phyloP scores from a whole-genome alignment of 2,113 vertebrate species.

The Chiloscyllium plagiosum region DNA sequence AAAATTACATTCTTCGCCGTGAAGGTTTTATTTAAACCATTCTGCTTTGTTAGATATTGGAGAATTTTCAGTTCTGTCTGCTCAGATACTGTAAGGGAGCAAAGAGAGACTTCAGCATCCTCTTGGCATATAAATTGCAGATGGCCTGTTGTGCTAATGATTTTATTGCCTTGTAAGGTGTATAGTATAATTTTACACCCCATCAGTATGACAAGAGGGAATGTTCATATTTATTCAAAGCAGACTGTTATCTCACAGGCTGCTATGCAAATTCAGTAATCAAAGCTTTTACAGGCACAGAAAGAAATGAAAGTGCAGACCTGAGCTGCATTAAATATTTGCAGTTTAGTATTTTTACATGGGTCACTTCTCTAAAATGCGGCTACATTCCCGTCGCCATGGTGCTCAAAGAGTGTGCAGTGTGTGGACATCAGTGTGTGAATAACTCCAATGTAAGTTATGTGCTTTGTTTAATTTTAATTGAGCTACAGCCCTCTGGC shows the following conservation, averaged over 20 bases:
- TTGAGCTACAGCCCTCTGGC: not conserved
- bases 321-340: conserved; percentile 7
- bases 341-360: not conserved
- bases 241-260: conserved; percentile 13
- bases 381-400: not conserved
- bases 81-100: not conserved
- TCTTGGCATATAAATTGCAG: conserved; percentile 11
- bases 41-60: not conserved
- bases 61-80: not conserved
- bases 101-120: not conserved
- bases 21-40: not conserved
- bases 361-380: not conserved
- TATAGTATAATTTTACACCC: conserved; percentile 27
- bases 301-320: not conserved
- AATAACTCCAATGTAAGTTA: not conserved
- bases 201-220: not conserved
- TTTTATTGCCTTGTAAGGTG: conserved; percentile 18
- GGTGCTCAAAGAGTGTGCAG: not conserved
- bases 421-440: not conserved
- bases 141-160: conserved; percentile 28
- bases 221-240: conserved; percentile 26
- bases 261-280: conserved; percentile 21
- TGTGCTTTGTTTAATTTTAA: not conserved
- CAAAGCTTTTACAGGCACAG: not conserved
- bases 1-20: not conserved